phyloP scores from a whole-genome alignment of 2,797 vertebrate species.

The Acipenser transmontanus region DNA sequence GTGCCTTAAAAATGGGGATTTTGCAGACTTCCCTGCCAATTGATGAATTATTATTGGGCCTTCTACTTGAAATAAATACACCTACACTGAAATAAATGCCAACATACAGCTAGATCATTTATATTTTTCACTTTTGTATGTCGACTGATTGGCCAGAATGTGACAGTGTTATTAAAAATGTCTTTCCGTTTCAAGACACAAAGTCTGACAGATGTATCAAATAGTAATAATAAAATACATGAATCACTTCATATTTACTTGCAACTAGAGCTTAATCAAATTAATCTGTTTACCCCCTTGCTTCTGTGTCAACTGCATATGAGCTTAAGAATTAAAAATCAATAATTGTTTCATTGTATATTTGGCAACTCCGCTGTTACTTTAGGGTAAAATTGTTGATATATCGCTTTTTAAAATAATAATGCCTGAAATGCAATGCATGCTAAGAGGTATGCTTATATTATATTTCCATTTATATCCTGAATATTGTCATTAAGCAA shows the following conservation, averaged over 20 bases:
- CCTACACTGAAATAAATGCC: constrained; percentile 68
- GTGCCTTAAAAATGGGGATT: constrained; percentile 69
- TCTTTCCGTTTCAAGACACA: constrained; percentile 43
- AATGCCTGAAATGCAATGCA: too few relatives aligned
- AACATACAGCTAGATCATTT: constrained; percentile 62
- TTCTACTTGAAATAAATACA: constrained; percentile 61
- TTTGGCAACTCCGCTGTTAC: too few relatives aligned
- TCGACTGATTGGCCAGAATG: constrained; percentile 54
- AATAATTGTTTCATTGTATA: too few relatives aligned
- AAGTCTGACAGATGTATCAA: constrained; percentile 23
- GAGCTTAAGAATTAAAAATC: too few relatives aligned
- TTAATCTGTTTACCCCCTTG: neutral
- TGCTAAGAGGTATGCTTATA: too few relatives aligned
- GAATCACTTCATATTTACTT: neutral
- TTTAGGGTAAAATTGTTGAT: too few relatives aligned
- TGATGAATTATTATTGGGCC: constrained; percentile 70
- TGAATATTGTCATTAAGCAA: too few relatives aligned
- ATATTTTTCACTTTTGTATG: constrained; percentile 58
- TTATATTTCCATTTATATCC: too few relatives aligned
- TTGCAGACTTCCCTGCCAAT: constrained; percentile 71
- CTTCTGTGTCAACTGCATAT: too few relatives aligned
- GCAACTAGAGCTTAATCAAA: neutral
- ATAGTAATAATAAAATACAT: constrained; percentile 10
- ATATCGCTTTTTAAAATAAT: too few relatives aligned
- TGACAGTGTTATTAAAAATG: constrained; percentile 53